Evolutionary conservation across 2,797 vertebrate genomes (phyloP).

Genomic region (Xiphorhynchus erythropygius): DNA sequence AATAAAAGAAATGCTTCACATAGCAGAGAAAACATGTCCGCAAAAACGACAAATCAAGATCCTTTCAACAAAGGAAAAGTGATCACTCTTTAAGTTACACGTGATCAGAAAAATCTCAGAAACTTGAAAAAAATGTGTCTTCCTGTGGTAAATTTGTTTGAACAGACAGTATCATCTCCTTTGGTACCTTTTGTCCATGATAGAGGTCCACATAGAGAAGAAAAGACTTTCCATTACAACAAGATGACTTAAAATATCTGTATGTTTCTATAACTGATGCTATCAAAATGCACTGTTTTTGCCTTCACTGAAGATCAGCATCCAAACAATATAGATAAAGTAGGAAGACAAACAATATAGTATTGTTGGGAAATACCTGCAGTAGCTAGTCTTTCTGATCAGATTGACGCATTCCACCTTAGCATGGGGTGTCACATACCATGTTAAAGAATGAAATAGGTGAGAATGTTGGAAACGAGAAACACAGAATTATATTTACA

Average conservation of each 20-base stretch:
- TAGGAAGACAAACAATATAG: background rate
- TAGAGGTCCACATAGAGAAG: background rate
- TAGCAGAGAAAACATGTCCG: rapidly evolving
- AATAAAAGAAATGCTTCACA: background rate
- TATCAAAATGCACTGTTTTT: background rate
- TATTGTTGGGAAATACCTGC: background rate
- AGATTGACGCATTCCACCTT: background rate
- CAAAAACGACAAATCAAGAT: background rate
- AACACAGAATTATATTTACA: background rate
- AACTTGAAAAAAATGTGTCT: rapidly evolving
- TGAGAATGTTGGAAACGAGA: background rate
- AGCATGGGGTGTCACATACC: background rate
- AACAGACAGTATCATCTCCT: background rate
- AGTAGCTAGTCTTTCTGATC: background rate
- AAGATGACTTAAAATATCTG: background rate
- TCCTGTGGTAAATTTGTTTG: background rate
- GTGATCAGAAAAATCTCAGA: background rate
- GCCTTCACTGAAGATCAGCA: background rate
- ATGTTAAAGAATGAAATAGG: background rate
- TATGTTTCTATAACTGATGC: background rate
- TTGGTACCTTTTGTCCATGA: background rate
- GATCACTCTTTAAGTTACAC: background rate
- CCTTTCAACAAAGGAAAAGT: background rate
- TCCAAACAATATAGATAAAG: background rate
- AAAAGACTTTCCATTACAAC: background rate